phyloP scores from a whole-genome alignment of 2,888 invertebrate species.

The Drosophila flavopinicola region DNA sequence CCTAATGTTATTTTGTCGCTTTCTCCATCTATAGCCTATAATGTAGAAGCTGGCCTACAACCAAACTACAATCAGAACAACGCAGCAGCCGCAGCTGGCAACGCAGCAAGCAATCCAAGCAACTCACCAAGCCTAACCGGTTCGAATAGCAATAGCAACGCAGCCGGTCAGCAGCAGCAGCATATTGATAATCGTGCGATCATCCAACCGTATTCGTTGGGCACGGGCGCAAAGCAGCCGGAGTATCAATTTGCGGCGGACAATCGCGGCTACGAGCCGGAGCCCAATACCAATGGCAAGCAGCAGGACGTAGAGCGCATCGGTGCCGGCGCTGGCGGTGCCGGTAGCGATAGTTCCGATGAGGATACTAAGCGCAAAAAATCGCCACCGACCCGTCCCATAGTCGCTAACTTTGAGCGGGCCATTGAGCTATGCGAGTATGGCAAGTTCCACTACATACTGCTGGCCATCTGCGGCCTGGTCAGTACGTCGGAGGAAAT shows the following conservation, averaged over 20 bases:
- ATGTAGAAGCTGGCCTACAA: conserved; percentile 93
- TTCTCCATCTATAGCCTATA: conserved; percentile 88
- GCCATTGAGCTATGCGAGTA: conserved; percentile 93
- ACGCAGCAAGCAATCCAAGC: conserved; percentile 85
- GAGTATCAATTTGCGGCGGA: conserved; percentile 80
- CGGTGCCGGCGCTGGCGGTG: conserved; percentile 56
- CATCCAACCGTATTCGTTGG: conserved; percentile 82
- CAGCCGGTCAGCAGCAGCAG: conserved; percentile 16
- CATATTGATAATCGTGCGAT: conserved; percentile 82
- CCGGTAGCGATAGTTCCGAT: conserved; percentile 33
- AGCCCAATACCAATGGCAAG: conserved; percentile 63
- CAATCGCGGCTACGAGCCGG: conserved; percentile 80
- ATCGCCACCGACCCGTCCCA: conserved; percentile 75
- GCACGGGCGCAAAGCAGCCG: conserved; percentile 76
- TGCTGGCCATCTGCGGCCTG: conserved; percentile 96
- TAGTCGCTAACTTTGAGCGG: conserved; percentile 94
- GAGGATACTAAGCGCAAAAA: conserved; percentile 43
- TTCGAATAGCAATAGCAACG: conserved; percentile 30
- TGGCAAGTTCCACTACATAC: conserved; percentile 92
- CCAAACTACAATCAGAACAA: conserved; percentile 89
- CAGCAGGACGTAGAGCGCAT: conserved; percentile 79
- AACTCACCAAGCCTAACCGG: conserved; percentile 48
- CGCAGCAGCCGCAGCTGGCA: conserved; percentile 78
- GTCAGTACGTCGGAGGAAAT: conserved; percentile 98
- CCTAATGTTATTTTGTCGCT: too few species aligned